Percentiles rank a stretch among this genome's conserved stretches.
phyloP scores from a whole-genome alignment of 2,888 invertebrate genomes.

The Watsonalla binaria region DNA sequence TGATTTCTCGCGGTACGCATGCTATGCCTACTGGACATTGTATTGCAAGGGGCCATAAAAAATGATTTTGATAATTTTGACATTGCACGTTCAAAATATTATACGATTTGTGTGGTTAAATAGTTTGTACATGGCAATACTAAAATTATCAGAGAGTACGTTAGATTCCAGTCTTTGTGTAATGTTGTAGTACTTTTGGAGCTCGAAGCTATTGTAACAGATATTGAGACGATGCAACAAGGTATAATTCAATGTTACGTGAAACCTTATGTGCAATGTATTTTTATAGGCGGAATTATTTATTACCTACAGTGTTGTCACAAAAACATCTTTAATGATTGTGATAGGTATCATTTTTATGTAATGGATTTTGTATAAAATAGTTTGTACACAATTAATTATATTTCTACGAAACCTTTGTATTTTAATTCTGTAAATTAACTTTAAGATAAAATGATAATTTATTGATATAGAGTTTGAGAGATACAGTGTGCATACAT shows the following conservation, averaged over 20 bases:
- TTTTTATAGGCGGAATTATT: conserved; percentile 69
- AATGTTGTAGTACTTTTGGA: not conserved
- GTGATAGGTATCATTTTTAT: conserved; percentile 59
- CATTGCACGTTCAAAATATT: conserved; percentile 26
- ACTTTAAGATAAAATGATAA: conserved; percentile 54
- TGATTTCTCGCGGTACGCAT: no score
- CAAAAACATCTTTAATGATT: conserved; percentile 28
- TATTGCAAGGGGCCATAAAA: conserved; percentile 67
- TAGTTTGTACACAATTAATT: conserved; percentile 63
- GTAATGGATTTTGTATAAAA: conserved; percentile 73
- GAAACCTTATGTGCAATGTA: conserved; percentile 65
- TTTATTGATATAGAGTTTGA: conserved; percentile 57
- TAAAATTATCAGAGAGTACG: not conserved
- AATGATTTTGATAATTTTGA: conserved; percentile 26
- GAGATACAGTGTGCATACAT: conserved; percentile 56
- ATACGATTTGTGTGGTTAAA: conserved; percentile 20
- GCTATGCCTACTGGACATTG: conserved; percentile 41
- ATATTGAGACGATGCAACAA: not conserved
- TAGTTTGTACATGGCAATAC: conserved; percentile 15
- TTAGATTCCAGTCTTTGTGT: not conserved
- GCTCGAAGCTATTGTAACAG: not conserved
- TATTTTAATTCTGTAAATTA: conserved; percentile 71
- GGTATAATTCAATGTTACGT: no score
- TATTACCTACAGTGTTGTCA: conserved; percentile 40
- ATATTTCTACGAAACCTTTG: conserved; percentile 52